phyloP scores from a whole-genome alignment of 2,888 invertebrate species.

The Hoplodrina ambigua region DNA sequence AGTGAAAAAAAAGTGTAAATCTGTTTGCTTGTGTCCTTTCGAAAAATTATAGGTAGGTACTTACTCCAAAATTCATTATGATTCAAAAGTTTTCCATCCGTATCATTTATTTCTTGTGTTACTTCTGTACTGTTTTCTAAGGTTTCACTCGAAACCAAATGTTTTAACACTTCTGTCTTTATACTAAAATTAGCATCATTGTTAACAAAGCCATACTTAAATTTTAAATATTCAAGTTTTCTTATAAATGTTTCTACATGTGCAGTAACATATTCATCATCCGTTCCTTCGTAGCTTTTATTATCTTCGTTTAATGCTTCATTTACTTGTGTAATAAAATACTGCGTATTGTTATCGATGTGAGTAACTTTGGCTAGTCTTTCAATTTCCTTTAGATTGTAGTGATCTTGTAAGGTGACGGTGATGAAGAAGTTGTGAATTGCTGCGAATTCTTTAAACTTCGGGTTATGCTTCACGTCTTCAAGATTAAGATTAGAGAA shows the following conservation, averaged over 20 bases:
- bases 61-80: constrained; percentile 80
- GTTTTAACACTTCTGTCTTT: constrained; percentile 62
- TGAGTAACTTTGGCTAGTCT: constrained; percentile 68
- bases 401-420: constrained; percentile 71
- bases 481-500: constrained; percentile 71
- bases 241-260: constrained; percentile 68
- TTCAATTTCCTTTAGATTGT: constrained; percentile 70
- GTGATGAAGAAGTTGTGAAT: constrained; percentile 76
- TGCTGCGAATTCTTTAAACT: constrained; percentile 69
- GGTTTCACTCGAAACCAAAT: constrained; percentile 44
- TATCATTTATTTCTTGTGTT: constrained; percentile 20
- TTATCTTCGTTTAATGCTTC: constrained; percentile 73
- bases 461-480: constrained; percentile 60
- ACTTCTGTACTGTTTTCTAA: constrained; percentile 16
- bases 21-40: too few relatives aligned
- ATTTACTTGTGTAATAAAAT: constrained; percentile 73
- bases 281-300: constrained; percentile 50
- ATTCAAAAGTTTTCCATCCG: constrained; percentile 52
- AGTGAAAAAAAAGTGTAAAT: too few relatives aligned
- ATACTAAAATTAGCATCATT: constrained; percentile 52
- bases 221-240: constrained; percentile 68
- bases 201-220: constrained; percentile 61
- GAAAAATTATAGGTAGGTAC: constrained; percentile 35
- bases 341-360: constrained; percentile 67
- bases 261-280: constrained; percentile 61